Conservation (phyloP, 35 echinoderm and acorn worm species). For the Stichopus chloronotus region DNA sequence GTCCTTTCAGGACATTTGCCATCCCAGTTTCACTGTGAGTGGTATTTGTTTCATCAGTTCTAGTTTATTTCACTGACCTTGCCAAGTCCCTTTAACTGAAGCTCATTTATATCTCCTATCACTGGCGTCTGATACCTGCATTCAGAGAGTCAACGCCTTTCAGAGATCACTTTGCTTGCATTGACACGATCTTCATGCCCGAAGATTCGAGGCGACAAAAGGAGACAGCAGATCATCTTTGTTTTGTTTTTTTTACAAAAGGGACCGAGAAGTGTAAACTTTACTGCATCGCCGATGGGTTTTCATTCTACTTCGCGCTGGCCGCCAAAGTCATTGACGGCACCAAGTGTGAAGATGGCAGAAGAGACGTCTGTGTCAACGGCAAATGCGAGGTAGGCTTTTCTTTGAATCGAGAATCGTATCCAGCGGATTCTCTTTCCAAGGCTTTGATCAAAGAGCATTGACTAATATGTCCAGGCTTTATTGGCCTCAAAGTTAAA, state of each 20-base stretch:
- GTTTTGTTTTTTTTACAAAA: slow-evolving; percentile 22
- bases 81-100: too few relatives aligned
- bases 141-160: too few relatives aligned
- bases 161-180: too few relatives aligned
- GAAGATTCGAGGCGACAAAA: not conserved
- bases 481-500: too few relatives aligned
- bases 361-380: slow-evolving; percentile 82
- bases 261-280: slow-evolving; percentile 89
- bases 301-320: slow-evolving; percentile 96
- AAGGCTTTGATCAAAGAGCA: too few relatives aligned
- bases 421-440: not conserved
- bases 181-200: not conserved
- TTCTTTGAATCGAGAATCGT: not conserved
- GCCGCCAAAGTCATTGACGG: slow-evolving; percentile 91
- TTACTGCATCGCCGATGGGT: slow-evolving; percentile 96
- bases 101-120: too few relatives aligned
- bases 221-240: not conserved
- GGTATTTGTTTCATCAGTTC: too few relatives aligned
- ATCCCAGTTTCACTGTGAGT: too few relatives aligned
- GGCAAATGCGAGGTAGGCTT: slow-evolving; percentile 86
- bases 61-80: too few relatives aligned
- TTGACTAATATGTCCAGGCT: too few relatives aligned
- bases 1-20: too few relatives aligned
- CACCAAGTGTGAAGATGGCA: slow-evolving; percentile 76
- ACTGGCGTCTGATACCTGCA: too few relatives aligned